These are phyloP conservation scores for Drosophila equinoxialis DNA, from an alignment of 1,140 invertebrate genomes.

Conservation along the genomic window DNA sequence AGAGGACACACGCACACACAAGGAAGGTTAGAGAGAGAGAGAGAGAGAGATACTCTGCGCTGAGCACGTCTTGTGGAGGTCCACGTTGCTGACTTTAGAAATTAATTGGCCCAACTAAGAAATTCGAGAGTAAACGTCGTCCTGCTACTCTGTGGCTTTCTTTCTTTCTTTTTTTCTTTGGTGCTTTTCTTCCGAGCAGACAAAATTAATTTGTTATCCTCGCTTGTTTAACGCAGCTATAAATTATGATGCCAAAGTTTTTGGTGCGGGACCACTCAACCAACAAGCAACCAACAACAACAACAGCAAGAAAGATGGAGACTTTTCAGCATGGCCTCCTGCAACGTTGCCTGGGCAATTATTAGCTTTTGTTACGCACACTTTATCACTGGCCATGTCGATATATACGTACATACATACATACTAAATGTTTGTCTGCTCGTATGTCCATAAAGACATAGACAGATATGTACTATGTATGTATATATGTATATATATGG, in stretches of 20 bases:
- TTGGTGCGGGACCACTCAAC: conserved; percentile 68
- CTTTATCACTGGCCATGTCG: conserved; percentile 76
- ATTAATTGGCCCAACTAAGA: conserved; percentile 82
- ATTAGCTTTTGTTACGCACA: conserved; percentile 81
- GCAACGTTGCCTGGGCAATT: conserved; percentile 76
- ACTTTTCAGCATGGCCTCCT: conserved; percentile 67
- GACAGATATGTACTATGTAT: conserved; percentile 25
- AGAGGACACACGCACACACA: conserved; percentile 30
- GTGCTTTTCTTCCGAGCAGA: conserved; percentile 49
- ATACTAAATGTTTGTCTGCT: not conserved
- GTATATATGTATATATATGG: conserved; percentile 77
- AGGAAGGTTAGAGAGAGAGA: conserved; percentile 15
- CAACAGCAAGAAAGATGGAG: conserved; percentile 17
- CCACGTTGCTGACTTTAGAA: conserved; percentile 76
- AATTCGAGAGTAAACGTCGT: conserved; percentile 77
- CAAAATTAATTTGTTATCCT: conserved; percentile 82
- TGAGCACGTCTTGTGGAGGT: conserved; percentile 43
- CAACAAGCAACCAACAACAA: conserved; percentile 45
- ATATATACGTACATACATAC: conserved; percentile 35
- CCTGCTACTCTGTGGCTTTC: conserved; percentile 62
- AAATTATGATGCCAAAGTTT: conserved; percentile 81
- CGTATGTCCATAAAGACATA: not conserved
- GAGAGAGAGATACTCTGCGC: conserved; percentile 3
- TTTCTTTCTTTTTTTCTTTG: conserved; percentile 21
- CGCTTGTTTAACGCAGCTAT: conserved; percentile 81